Evolutionary conservation across 2,113 vertebrate species (phyloP), one percentile per base, ranked within the genome.

Genomic region (Leptodactylus fuscus): DNA sequence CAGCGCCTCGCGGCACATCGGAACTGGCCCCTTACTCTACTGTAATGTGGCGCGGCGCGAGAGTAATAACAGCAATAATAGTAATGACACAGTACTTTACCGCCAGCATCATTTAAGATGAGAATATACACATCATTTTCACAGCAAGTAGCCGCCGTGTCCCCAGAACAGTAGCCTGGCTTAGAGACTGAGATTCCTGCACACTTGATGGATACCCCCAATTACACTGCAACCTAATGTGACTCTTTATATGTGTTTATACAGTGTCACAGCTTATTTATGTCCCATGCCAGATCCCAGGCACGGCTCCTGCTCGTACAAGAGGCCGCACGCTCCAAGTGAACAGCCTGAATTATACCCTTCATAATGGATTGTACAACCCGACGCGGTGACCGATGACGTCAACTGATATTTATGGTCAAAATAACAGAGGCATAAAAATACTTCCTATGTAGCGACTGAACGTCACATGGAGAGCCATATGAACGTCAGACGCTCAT

Each of bases 121-220:
- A 74, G 32, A 60, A 32, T 55, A 74, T 58, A 58, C 69, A 41
- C 24, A 74, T 83, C 49, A 71, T 82, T 82, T 71, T 82, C 81
- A 51, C 81, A 71, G 65, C 51, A 27, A 36, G 48, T 8, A 38
- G 18, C 5, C 38, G 7, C 44, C 80, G 12, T 73, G 32, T 48
- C 65, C 81, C 32, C 48, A 27, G 22, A 58, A 20, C 20, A 34
- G 49, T n/a, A 55, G 3, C 62, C 38, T 11, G n/a, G 13, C 58
- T 12, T 80, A 71, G 18, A 4, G 13, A 16, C 29, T 53, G 49
- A 53, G 38, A n/a, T 38, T 20, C 46, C 15, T 12, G 69, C 48
- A 38, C 10, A 44, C 10, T 5, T 74, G 51, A 83, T 83, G 51
- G 69, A 83, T 83, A 32, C 48, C 36, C 6, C 51, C 69, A 74